These are phyloP conservation scores for Platynereis dumerilii DNA, from an alignment of 2,888 invertebrate species.

Conservation along the genomic window DNA sequence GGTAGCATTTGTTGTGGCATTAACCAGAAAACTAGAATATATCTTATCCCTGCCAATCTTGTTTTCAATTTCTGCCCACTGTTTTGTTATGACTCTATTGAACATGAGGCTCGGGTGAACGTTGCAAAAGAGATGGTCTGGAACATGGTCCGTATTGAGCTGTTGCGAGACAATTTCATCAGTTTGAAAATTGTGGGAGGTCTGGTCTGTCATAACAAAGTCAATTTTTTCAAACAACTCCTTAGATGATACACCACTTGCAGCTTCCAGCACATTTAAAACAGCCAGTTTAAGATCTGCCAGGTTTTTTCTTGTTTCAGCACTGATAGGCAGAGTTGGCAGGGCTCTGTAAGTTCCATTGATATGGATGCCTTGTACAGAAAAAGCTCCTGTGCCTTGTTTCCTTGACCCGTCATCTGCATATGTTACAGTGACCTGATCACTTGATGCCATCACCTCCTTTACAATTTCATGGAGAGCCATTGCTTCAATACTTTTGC, in stretches of 20 bases:
- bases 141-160: neutral
- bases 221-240: neutral
- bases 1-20: neutral
- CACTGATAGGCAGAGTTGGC: neutral
- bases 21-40: neutral
- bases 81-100: constrained; percentile 10
- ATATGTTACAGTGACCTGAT: constrained; percentile 13
- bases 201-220: neutral
- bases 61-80: constrained; percentile 10
- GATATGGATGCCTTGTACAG: constrained; percentile 8
- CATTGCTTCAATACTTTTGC: constrained; percentile 10
- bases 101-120: constrained; percentile 11
- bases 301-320: constrained; percentile 7
- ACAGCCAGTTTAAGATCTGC: constrained; percentile 4
- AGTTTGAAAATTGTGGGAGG: neutral
- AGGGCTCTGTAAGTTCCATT: constrained; percentile 5
- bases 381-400: constrained; percentile 9
- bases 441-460: constrained; percentile 9
- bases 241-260: constrained; percentile 2
- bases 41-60: constrained; percentile 4
- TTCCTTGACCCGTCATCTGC: constrained; percentile 11
- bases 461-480: constrained; percentile 8
- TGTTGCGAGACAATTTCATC: neutral
- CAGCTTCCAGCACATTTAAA: constrained; percentile 9
- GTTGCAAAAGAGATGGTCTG: constrained; percentile 14